Percentiles rank a stretch among this genome's conserved stretches.
Evolutionary conservation across 1,140 invertebrate genomes (phyloP).

Genomic region (Drosophila guanche): DNA sequence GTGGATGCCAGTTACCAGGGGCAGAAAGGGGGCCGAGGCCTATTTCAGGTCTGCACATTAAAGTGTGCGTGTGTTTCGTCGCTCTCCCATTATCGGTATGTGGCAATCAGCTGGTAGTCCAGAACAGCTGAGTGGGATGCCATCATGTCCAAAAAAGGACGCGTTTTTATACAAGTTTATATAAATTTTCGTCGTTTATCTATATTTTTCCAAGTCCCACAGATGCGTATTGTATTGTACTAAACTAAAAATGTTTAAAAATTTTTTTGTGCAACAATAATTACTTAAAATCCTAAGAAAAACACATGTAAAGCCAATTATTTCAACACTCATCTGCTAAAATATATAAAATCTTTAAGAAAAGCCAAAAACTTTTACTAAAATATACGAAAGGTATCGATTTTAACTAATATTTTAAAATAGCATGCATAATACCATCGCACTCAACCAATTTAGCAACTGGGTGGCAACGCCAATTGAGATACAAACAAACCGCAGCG

Average conservation of each 20-base stretch:
- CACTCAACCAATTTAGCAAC: background rate
- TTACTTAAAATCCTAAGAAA: background rate
- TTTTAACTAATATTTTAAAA: too few relatives aligned
- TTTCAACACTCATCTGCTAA: too few relatives aligned
- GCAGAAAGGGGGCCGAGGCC: conserved; percentile 3
- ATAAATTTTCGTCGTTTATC: background rate
- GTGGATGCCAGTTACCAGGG: conserved; percentile 27
- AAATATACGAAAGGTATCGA: too few relatives aligned
- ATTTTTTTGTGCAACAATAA: background rate
- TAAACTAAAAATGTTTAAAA: background rate
- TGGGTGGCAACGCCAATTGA: conserved; percentile 55
- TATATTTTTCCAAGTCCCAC: background rate
- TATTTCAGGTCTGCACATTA: background rate
- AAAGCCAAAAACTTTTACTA: background rate
- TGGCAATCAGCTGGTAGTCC: conserved; percentile 51
- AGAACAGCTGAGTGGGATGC: conserved; percentile 58
- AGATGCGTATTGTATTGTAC: background rate
- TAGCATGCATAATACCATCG: background rate
- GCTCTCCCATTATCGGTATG: too few relatives aligned
- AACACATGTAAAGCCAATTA: too few relatives aligned
- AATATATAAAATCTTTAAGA: background rate
- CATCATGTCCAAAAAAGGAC: conserved; percentile 31
- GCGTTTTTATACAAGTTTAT: background rate
- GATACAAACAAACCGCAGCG: conserved; percentile 61
- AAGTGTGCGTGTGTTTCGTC: background rate